These are phyloP conservation scores for Thyatira batis DNA, from an alignment of 2,888 invertebrate genomes.

Conservation along the genomic window DNA sequence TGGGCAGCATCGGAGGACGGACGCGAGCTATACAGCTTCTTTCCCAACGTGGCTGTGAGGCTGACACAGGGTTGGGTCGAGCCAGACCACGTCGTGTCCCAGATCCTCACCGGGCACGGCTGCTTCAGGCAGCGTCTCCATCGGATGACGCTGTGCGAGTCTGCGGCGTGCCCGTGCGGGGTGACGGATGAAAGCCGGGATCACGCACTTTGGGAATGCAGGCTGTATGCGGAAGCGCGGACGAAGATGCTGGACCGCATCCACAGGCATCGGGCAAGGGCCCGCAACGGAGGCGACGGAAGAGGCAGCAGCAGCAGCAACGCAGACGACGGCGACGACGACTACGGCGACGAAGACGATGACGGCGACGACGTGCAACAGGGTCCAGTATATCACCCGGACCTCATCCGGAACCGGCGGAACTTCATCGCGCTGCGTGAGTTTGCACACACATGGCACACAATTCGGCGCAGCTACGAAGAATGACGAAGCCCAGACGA, in stretches of 20 bases:
- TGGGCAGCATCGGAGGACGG: conserved; percentile 19
- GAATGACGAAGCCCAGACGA: neutral
- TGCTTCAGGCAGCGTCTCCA: conserved; percentile 19
- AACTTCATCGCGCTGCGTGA: conserved; percentile 4
- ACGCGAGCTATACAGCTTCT: conserved; percentile 22
- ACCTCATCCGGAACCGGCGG: conserved; percentile 6
- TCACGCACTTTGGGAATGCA: conserved; percentile 11
- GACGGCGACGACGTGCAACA: no score
- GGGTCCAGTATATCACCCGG: conserved; percentile 3
- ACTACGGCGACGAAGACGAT: no score
- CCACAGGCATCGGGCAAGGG: neutral
- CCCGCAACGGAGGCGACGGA: no score
- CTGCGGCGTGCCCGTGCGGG: conserved; percentile 10
- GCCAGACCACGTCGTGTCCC: conserved; percentile 25
- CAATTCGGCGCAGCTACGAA: neutral
- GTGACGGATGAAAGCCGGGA: conserved; percentile 3
- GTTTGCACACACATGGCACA: conserved; percentile 7
- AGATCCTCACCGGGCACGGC: conserved; percentile 27
- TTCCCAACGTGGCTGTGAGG: conserved; percentile 25
- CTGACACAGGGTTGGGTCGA: conserved; percentile 19
- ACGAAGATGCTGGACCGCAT: conserved; percentile 3
- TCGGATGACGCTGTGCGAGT: conserved; percentile 13
- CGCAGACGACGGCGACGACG: no score
- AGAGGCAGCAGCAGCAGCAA: no score
- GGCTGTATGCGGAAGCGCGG: neutral